Evolutionary conservation across 1,140 invertebrate species (phyloP).

Genomic region (Nasonia longicornis): DNA sequence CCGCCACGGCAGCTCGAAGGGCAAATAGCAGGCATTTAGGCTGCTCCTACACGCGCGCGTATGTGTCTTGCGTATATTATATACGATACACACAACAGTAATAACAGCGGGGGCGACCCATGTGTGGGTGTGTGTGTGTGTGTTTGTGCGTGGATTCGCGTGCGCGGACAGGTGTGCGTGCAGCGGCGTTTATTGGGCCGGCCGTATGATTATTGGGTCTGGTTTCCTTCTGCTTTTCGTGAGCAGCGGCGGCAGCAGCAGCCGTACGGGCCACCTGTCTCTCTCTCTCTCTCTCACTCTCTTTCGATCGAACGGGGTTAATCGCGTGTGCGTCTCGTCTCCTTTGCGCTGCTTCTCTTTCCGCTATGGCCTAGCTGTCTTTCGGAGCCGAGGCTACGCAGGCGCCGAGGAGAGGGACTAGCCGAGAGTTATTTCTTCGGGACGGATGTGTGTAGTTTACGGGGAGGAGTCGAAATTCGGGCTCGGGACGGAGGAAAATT

Average conservation of each 20-base stretch:
- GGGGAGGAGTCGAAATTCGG: background rate
- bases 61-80: background rate
- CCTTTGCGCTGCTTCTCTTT: conserved; percentile 14
- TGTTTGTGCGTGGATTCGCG: background rate
- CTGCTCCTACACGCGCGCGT: background rate
- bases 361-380: background rate
- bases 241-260: background rate
- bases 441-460: background rate
- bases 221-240: background rate
- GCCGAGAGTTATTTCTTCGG: background rate
- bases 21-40: conserved; percentile 18
- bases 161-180: conserved; percentile 12
- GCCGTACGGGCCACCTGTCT: conserved; percentile 39
- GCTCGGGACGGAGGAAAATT: background rate
- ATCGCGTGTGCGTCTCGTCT: conserved; percentile 5
- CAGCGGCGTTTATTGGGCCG: conserved; percentile 32
- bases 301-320: conserved; percentile 42
- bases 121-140: background rate
- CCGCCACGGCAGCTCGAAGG: conserved; percentile 13
- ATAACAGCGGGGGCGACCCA: background rate
- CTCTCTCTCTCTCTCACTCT: background rate
- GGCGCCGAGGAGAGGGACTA: background rate
- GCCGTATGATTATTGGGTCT: conserved; percentile 41
- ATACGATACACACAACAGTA: background rate
- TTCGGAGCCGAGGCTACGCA: background rate